phyloP scores from a whole-genome alignment of 2,797 vertebrate genomes.

The Podargus strigoides region DNA sequence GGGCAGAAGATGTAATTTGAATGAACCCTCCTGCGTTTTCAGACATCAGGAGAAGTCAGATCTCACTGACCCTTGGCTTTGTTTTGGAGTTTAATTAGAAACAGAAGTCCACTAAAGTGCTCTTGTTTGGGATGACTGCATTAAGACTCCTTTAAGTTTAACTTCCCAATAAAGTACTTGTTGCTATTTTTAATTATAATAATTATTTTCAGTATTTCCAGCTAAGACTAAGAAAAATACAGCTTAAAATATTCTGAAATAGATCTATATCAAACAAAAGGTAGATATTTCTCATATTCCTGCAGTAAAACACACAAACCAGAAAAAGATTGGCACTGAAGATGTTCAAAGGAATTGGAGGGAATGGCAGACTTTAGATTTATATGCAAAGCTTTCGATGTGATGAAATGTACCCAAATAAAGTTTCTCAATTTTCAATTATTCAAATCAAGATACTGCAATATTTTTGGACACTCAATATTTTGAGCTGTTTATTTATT shows the following conservation, averaged over 20 bases:
- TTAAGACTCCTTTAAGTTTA: neutral
- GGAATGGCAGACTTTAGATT: neutral
- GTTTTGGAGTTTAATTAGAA: neutral
- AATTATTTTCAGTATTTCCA: neutral
- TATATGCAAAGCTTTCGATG: neutral
- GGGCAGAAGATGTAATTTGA: neutral
- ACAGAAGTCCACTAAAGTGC: neutral
- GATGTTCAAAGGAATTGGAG: neutral
- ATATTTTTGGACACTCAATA: slow-evolving; percentile 54
- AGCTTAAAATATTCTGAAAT: neutral
- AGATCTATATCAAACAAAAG: neutral
- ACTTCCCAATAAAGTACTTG: neutral
- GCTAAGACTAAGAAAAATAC: neutral
- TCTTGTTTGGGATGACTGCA: neutral
- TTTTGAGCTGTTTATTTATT: slow-evolving; percentile 69
- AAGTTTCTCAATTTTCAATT: slow-evolving; percentile 40
- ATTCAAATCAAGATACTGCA: slow-evolving; percentile 57
- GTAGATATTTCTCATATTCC: neutral
- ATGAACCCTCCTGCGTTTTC: neutral
- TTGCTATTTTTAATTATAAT: neutral
- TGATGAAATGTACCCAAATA: slow-evolving; percentile 58
- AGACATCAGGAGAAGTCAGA: neutral
- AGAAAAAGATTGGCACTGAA: neutral
- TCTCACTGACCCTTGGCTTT: neutral
- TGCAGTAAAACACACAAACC: neutral